Evolutionary conservation across 2,113 vertebrate genomes (phyloP).

Genomic region (Lota lota): DNA sequence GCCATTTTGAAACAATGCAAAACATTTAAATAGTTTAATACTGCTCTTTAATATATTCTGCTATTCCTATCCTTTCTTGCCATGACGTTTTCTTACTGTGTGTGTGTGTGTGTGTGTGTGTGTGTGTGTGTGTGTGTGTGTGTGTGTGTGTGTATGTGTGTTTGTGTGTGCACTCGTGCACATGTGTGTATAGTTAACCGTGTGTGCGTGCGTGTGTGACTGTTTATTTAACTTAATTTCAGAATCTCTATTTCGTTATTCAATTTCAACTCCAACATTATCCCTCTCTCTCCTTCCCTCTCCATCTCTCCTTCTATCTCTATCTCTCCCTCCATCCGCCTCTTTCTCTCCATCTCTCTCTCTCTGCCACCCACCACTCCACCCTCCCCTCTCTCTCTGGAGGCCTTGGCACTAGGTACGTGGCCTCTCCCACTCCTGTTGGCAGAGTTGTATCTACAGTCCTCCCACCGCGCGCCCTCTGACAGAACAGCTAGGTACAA

Average conservation of each 20-base stretch:
- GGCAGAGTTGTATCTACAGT: conserved; percentile 59
- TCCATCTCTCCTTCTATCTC: not conserved
- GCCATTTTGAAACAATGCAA: conserved; percentile 10
- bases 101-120: no score
- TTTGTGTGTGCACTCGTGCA: no score
- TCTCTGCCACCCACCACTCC: not conserved
- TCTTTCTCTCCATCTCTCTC: no score
- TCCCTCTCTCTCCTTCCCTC: not conserved
- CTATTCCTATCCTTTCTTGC: not conserved
- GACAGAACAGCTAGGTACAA: conserved; percentile 61
- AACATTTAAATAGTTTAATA: not conserved
- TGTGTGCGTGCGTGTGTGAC: no score
- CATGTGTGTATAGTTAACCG: no score
- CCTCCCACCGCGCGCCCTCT: conserved; percentile 66
- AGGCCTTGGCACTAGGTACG: conserved; percentile 62
- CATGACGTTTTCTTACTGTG: not conserved
- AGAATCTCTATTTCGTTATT: no score
- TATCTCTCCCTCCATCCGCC: no score
- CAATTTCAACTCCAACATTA: no score
- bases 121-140: no score
- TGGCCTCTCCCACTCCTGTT: conserved; percentile 51
- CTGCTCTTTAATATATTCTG: not conserved
- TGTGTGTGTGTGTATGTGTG: no score
- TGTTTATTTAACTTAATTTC: no score
- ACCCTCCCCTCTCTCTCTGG: conserved; percentile 33